A percentile compares a stretch with the other conserved stretches of the same genome.
These are phyloP conservation scores for Glaucidium brasilianum DNA, from an alignment of 2,113 vertebrate genomes.

Conservation along the genomic window DNA sequence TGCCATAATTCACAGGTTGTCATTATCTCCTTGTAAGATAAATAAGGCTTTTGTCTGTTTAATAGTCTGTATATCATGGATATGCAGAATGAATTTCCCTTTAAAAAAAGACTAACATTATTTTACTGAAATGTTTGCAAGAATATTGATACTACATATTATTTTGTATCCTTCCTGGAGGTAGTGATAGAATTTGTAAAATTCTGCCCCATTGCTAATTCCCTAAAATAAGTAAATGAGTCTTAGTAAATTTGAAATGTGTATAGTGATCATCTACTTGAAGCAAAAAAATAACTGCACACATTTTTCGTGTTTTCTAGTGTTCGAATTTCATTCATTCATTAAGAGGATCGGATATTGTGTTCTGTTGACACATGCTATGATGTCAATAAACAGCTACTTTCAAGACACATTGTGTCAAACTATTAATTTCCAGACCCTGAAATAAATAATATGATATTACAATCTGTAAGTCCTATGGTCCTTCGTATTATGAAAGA, in stretches of 20 bases:
- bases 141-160: neutral
- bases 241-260: neutral
- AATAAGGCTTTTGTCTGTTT: neutral
- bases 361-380: neutral
- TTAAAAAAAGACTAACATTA: neutral
- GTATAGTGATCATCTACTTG: neutral
- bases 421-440: neutral
- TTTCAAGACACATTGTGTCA: neutral
- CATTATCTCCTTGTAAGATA: neutral
- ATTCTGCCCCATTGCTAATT: neutral
- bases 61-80: neutral
- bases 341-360: neutral
- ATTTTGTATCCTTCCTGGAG: neutral
- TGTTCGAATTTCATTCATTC: neutral
- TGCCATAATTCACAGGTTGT: neutral
- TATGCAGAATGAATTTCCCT: neutral
- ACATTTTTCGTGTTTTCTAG: neutral
- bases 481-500: neutral
- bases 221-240: neutral
- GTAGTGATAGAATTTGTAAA: neutral
- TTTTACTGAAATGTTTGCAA: neutral
- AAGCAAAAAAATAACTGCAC: neutral
- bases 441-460: neutral
- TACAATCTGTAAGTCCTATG: neutral
- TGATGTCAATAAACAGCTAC: neutral